Conservation (phyloP, 1,140 invertebrate species). For the Drosophila prosaltans region DNA sequence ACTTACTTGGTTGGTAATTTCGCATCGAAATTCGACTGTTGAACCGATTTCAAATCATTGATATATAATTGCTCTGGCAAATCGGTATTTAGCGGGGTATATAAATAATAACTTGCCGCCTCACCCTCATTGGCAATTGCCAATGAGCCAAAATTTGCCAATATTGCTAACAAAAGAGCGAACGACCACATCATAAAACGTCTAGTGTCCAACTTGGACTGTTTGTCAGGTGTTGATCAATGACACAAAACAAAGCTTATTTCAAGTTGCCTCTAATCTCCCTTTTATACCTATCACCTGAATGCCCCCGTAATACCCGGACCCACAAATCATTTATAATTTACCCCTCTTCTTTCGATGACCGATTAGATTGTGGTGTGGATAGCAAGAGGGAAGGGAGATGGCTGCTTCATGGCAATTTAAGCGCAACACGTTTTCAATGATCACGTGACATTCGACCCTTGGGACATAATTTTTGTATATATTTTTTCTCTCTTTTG, state of each 20-base stretch:
- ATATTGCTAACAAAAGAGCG: slow-evolving; percentile 1
- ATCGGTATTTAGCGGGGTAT: slow-evolving; percentile 6
- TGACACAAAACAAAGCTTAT: neutral
- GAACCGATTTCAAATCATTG: slow-evolving; percentile 8
- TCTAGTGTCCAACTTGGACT: neutral
- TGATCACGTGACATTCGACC: neutral
- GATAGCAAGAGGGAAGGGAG: slow-evolving; percentile 1
- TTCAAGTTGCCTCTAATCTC: neutral
- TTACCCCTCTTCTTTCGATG: neutral
- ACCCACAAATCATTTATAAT: neutral
- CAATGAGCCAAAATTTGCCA: neutral
- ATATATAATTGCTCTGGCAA: neutral
- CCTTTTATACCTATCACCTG: neutral
- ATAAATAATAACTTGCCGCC: slow-evolving; percentile 19
- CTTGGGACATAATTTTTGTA: neutral
- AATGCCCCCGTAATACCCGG: neutral
- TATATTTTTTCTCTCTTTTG: no score
- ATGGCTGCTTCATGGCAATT: neutral
- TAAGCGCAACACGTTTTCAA: neutral
- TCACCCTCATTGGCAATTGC: neutral
- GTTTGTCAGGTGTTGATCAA: neutral
- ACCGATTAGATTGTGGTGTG: slow-evolving; percentile 1
- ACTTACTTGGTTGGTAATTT: slow-evolving; percentile 24
- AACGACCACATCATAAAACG: neutral
- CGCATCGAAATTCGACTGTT: slow-evolving; percentile 4